These are phyloP conservation scores for Artibeus jamaicensis DNA, from an alignment of 2,797 vertebrate genomes.

Conservation along the genomic window DNA sequence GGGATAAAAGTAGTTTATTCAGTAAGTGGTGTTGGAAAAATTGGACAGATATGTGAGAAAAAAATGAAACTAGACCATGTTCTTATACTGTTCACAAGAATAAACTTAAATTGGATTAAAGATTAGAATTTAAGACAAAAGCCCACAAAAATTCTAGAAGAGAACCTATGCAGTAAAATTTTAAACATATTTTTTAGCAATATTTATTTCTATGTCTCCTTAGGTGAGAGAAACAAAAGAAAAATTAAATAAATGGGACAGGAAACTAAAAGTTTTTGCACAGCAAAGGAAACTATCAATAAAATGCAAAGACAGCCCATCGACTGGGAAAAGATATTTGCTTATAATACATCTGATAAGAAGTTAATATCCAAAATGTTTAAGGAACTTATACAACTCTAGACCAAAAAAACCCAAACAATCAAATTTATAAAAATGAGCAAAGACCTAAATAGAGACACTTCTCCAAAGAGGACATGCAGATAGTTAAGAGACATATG, in stretches of 20 bases:
- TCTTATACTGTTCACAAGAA: background rate
- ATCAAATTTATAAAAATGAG: background rate
- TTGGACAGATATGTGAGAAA: background rate
- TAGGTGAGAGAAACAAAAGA: background rate
- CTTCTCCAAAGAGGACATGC: background rate
- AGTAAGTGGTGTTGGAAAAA: background rate
- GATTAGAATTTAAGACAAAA: background rate
- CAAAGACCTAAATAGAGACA: background rate
- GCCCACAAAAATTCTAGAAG: background rate
- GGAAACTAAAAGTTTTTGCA: background rate
- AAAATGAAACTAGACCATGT: background rate
- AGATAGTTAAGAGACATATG: background rate
- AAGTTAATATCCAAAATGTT: background rate
- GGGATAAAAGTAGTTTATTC: background rate
- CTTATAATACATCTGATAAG: too few species aligned
- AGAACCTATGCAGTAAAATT: background rate
- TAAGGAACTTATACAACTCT: background rate
- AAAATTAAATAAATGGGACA: background rate
- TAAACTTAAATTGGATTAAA: background rate
- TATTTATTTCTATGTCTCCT: background rate
- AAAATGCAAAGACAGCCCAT: background rate
- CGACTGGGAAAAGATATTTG: too few species aligned
- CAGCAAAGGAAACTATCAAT: background rate
- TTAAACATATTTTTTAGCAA: background rate
- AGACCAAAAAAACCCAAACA: background rate